Evolutionary conservation across 2,113 vertebrate genomes (phyloP).

Genomic region (Indicator indicator): DNA sequence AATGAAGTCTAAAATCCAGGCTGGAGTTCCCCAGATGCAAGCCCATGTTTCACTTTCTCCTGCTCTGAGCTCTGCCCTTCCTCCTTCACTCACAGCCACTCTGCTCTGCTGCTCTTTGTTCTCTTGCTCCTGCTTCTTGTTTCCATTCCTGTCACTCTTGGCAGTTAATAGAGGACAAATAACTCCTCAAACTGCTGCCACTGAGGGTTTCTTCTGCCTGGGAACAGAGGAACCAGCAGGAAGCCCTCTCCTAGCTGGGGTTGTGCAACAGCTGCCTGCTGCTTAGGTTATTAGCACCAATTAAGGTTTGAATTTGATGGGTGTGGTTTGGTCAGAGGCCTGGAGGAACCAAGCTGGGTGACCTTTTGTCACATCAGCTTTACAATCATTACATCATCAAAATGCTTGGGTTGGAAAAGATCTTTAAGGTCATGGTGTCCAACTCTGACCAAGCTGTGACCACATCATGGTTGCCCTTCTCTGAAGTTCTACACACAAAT

Average conservation of each 20-base stretch:
- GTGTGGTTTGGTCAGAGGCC: not conserved
- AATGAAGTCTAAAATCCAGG: not conserved
- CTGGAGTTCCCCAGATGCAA: not conserved
- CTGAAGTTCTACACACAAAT: too few relatives aligned
- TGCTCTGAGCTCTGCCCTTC: not conserved
- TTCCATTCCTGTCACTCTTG: not conserved
- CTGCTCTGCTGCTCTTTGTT: not conserved
- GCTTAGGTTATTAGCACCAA: not conserved
- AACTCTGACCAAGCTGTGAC: too few relatives aligned
- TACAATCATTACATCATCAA: too few relatives aligned
- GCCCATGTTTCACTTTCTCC: rapidly evolving
- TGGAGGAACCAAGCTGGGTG: not conserved
- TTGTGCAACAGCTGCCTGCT: not conserved
- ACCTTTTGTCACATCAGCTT: rapidly evolving
- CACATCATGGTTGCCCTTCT: too few relatives aligned
- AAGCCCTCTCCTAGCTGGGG: not conserved
- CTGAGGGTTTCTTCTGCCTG: not conserved
- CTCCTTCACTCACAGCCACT: rapidly evolving
- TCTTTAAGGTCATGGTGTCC: too few relatives aligned
- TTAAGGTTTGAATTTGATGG: not conserved
- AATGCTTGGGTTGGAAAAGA: too few relatives aligned
- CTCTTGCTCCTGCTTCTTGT: not conserved
- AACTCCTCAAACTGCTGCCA: rapidly evolving
- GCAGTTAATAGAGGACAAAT: not conserved
- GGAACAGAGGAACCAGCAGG: too few relatives aligned